A percentile compares a stretch with the other conserved stretches of the same genome.
Evolutionary conservation across 2,797 vertebrate genomes (phyloP).

Genomic region (Catostomus latipinnis): DNA sequence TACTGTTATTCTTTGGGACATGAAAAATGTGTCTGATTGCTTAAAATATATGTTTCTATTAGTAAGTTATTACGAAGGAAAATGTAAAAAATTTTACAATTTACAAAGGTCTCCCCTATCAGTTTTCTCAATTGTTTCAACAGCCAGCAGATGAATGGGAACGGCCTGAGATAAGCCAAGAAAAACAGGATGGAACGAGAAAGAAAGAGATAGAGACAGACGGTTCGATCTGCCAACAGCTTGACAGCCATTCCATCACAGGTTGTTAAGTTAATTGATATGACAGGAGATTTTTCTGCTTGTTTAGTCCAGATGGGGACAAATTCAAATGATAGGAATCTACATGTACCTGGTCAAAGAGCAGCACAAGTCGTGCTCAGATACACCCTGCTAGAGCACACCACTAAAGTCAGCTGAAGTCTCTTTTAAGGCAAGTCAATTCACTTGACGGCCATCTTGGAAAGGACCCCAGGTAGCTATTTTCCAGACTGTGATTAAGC

Average conservation of each 20-base stretch:
- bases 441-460: no score
- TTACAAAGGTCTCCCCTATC: not conserved
- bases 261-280: slow-evolving; percentile 67
- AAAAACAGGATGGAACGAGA: slow-evolving; percentile 42
- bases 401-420: not conserved
- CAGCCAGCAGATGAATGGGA: slow-evolving; percentile 10
- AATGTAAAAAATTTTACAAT: no score
- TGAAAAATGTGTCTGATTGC: no score
- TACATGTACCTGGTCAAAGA: slow-evolving; percentile 47
- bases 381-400: not conserved
- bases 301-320: slow-evolving; percentile 62
- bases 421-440: no score
- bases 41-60: no score
- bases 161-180: slow-evolving; percentile 38
- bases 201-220: slow-evolving; percentile 10
- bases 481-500: no score
- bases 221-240: slow-evolving; percentile 63
- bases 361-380: slow-evolving; percentile 27
- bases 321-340: slow-evolving; percentile 68
- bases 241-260: slow-evolving; percentile 68
- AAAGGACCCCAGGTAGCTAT: no score
- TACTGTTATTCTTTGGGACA: no score
- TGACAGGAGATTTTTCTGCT: slow-evolving; percentile 71
- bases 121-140: slow-evolving; percentile 64
- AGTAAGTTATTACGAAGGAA: no score